These are phyloP conservation scores for Paramuricea clavata DNA, from an alignment of 92 coral and sea anemone genomes.

Conservation along the genomic window DNA sequence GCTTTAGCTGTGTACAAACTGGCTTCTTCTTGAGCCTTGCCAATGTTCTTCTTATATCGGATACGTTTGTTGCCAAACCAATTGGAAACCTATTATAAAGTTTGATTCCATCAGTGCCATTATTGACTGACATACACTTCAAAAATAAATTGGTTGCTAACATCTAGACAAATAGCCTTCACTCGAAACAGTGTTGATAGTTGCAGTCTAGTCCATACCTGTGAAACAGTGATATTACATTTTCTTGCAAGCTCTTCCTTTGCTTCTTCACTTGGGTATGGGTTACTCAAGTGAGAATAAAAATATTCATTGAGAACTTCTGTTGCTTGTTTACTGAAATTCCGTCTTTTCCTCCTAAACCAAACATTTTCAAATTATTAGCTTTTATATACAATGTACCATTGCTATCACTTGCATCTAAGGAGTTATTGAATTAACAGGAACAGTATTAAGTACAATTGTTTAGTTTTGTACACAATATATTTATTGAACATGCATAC, in stretches of 20 bases:
- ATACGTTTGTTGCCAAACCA: constrained; percentile 99
- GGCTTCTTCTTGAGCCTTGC: constrained; percentile 98
- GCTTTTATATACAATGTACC: too few species aligned
- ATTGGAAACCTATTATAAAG: constrained; percentile 98
- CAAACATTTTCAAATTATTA: not conserved
- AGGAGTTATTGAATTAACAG: too few species aligned
- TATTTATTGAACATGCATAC: too few species aligned
- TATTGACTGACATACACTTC: too few species aligned
- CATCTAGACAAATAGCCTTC: too few species aligned
- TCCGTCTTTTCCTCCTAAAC: constrained; percentile 92
- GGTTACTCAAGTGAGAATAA: constrained; percentile 97
- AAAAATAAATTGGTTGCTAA: too few species aligned
- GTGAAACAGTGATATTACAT: constrained; percentile 99
- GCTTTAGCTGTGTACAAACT: constrained; percentile 98
- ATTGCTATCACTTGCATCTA: not conserved
- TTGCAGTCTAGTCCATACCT: constrained; percentile 61
- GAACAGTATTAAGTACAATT: too few species aligned
- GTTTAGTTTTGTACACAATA: too few species aligned
- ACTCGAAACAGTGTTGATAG: too few species aligned
- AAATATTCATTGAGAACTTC: constrained; percentile 98
- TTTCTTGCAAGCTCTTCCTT: constrained; percentile 98
- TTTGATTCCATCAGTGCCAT: too few species aligned
- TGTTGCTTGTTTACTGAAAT: constrained; percentile 98
- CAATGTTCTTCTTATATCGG: constrained; percentile 97
- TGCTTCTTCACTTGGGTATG: constrained; percentile 99